phyloP scores from a whole-genome alignment of 2,113 vertebrate species.

The Semnornis frantzii region DNA sequence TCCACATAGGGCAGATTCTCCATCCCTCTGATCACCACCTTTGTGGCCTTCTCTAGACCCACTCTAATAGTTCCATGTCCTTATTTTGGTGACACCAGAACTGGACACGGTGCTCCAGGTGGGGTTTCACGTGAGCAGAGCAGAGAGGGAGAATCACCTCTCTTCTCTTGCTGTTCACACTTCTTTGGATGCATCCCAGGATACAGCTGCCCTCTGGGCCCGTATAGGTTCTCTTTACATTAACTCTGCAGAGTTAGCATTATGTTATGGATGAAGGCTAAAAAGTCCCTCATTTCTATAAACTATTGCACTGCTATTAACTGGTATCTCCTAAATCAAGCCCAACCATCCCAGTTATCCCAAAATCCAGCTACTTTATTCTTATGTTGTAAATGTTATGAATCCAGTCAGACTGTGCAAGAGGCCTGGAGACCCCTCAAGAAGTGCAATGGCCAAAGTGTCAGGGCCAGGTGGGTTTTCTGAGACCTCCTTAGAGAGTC shows the following conservation, averaged over 20 bases:
- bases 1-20: no score
- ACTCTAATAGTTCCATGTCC: no score
- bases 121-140: no score
- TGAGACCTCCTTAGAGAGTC: neutral
- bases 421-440: neutral
- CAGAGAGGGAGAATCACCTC: no score
- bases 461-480: neutral
- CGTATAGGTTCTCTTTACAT: neutral
- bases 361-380: neutral
- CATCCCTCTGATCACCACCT: no score
- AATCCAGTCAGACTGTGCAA: neutral
- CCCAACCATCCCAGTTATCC: neutral
- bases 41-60: no score
- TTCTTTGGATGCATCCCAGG: no score
- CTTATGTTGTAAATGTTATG: neutral
- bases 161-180: no score
- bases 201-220: no score
- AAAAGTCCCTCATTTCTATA: neutral
- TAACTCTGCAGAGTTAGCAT: neutral
- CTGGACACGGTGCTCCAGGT: no score
- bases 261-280: neutral
- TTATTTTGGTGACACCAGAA: no score
- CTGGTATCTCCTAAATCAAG: neutral
- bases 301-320: neutral
- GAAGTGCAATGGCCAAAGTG: neutral